Base-by-base conservation (phyloP, 1,140 invertebrate species). In the Metaphire vulgaris region DNA sequence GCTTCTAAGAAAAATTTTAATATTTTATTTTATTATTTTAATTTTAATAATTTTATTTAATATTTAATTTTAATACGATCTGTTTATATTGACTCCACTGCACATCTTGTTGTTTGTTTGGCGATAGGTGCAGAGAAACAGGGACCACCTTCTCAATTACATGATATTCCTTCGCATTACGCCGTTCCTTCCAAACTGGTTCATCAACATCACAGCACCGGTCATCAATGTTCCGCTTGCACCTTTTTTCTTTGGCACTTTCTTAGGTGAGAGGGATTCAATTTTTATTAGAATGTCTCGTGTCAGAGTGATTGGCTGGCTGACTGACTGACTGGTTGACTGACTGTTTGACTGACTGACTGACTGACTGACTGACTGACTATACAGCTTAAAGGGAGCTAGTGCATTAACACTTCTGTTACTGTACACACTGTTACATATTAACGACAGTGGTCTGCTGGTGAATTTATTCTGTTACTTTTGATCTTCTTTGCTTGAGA, bases 121-220 rank as follows among this genome's bases (percentile, higher is more conserved):
- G 16, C 76, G 64, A 15, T 80, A 91, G 90, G 90, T 93, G 0
- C 87, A 91, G 34, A 93, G 92, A 80, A 95, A 99, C 82, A 89
- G 90, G 79, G 90, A 94, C 76, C 91, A 98, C 86, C 87, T 99
- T 74, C 89, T 99, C 16, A 96, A 96, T 87, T 99, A 99, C 84
- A 96, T 99, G 79, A 90, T 99, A 82, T 99, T 99, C 86, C 88
- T 99, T 66, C 90, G 98, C 79, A 93, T 99, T 77, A 99, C 98
- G 21, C 98, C 98, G 72, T 92, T 99, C 80, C 87, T 99, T 75
- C 98, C 98, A 2, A 99, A 99, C 87, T 99, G 98, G 98, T 99
- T 99, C 86, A 99, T 99, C 80, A 99, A 99, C 88, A 90, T 99
- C 79, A 91, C 93, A 1, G 94, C 97, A 78, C 98, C 98, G 33